Conservation (phyloP, 2,113 vertebrate genomes). For the Boleophthalmus pectinirostris region DNA sequence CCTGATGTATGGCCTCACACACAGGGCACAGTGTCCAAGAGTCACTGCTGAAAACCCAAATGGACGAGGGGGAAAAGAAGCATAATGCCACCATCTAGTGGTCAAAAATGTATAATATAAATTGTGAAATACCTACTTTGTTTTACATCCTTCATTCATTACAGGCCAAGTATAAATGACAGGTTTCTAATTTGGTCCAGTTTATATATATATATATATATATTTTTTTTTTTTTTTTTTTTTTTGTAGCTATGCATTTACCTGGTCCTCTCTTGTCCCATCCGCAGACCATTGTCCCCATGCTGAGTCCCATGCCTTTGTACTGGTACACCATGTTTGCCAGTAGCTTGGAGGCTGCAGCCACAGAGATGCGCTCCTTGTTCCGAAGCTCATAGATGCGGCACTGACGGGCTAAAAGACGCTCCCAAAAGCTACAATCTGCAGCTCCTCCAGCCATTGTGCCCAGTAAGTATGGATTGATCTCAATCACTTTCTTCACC, state of each 20-base stretch:
- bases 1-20: constrained; percentile 61
- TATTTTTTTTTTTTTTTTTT: no score
- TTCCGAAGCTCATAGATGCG: constrained; percentile 92
- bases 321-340: constrained; percentile 98
- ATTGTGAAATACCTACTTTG: background rate
- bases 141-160: no score
- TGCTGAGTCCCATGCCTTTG: constrained; percentile 92
- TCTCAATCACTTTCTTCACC: constrained; percentile 93
- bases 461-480: constrained; percentile 89
- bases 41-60: constrained; percentile 3
- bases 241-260: constrained; percentile 52
- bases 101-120: background rate
- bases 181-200: background rate
- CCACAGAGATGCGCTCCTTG: constrained; percentile 92
- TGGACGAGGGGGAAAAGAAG: background rate
- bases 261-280: constrained; percentile 95
- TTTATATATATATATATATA: no score
- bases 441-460: constrained; percentile 93
- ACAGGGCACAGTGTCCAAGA: constrained; percentile 33
- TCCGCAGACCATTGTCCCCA: constrained; percentile 95
- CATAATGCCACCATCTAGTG: constrained; percentile 58
- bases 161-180: no score
- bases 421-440: constrained; percentile 92
- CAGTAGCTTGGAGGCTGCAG: constrained; percentile 89
- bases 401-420: constrained; percentile 88